These are phyloP conservation scores for Pipra filicauda DNA, from an alignment of 2,113 vertebrate genomes.

Conservation along the genomic window DNA sequence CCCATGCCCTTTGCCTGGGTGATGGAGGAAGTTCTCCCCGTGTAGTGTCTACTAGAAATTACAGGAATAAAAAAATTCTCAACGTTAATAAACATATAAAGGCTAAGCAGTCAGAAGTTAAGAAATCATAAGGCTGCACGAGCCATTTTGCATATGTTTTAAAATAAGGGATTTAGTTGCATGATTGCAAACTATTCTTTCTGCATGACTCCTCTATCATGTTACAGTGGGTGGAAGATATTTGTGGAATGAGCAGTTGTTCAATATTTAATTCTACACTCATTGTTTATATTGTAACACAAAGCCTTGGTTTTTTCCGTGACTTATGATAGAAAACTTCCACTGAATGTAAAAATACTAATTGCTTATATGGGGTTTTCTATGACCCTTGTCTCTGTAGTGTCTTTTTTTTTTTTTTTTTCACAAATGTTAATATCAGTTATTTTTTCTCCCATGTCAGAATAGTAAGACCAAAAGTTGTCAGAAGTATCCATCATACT, in stretches of 20 bases:
- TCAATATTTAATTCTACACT: background rate
- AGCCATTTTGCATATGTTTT: background rate
- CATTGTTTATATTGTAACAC: background rate
- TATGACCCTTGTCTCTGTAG: background rate
- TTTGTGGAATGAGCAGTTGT: background rate
- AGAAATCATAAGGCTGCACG: background rate
- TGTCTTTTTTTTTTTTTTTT: background rate
- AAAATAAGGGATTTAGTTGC: background rate
- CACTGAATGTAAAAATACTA: background rate
- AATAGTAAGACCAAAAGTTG: background rate
- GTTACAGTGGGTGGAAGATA: background rate
- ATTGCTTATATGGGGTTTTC: background rate
- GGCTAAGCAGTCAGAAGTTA: background rate
- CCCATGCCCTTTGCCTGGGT: slow-evolving; percentile 5
- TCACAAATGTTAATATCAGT: background rate
- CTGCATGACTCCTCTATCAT: background rate
- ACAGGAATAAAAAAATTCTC: background rate
- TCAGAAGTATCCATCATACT: background rate
- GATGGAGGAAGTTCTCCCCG: background rate
- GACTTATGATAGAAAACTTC: background rate
- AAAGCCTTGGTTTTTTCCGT: background rate
- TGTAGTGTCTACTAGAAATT: background rate
- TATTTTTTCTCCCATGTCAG: background rate
- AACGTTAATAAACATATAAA: background rate
- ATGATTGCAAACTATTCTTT: background rate